phyloP scores from a whole-genome alignment of 2,888 invertebrate species.

The Digitonthophagus gazella region DNA sequence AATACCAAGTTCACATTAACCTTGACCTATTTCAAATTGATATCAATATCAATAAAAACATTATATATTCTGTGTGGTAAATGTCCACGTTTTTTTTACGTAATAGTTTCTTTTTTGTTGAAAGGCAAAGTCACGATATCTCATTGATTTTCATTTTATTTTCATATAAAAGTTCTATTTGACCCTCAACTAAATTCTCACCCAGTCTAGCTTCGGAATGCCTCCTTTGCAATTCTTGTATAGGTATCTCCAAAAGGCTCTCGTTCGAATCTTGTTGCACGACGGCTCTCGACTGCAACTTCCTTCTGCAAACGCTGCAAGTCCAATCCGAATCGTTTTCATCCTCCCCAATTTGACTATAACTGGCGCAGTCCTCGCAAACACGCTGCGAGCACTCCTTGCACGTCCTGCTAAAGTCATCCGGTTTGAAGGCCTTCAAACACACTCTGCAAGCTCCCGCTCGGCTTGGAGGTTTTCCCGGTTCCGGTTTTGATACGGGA shows the following conservation, averaged over 20 bases:
- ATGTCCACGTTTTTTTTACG: no score
- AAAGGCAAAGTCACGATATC: no score
- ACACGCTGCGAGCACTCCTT: slow-evolving; percentile 88
- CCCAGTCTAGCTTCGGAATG: slow-evolving; percentile 76
- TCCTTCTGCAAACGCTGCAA: slow-evolving; percentile 81
- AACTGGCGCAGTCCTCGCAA: slow-evolving; percentile 91
- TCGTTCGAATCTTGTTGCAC: slow-evolving; percentile 83
- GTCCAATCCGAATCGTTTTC: slow-evolving; percentile 86
- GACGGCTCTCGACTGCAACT: slow-evolving; percentile 73
- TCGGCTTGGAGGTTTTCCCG: slow-evolving; percentile 72
- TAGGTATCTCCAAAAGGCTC: slow-evolving; percentile 76
- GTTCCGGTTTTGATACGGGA: slow-evolving; percentile 56
- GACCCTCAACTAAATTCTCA: no score
- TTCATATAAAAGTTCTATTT: no score
- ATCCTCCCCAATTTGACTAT: slow-evolving; percentile 80
- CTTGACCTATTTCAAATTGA: no score
- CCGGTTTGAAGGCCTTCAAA: slow-evolving; percentile 83
- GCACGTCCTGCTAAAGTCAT: slow-evolving; percentile 84
- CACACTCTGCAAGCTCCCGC: slow-evolving; percentile 80
- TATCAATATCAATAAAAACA: no score
- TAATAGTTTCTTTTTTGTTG: no score
- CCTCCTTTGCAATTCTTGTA: slow-evolving; percentile 74
- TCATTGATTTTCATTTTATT: no score
- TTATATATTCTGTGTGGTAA: no score
- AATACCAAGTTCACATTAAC: no score